Evolutionary conservation across 35 echinoderm and acorn worm species (phyloP).

Genomic region (Patiria miniata): DNA sequence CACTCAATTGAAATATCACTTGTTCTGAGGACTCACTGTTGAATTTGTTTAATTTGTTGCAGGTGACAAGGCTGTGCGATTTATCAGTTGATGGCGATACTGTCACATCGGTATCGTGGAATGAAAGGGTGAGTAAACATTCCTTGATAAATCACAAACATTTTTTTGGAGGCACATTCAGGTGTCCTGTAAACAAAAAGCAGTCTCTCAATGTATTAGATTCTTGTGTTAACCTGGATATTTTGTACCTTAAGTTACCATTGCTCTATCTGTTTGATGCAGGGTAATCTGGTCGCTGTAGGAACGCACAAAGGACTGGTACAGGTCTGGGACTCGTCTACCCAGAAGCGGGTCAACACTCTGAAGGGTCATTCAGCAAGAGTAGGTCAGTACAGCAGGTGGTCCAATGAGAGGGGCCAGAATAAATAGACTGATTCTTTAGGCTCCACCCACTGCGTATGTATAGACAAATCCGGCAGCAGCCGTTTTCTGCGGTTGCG

Average conservation of each 20-base stretch:
- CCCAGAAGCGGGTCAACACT: conserved; percentile 82
- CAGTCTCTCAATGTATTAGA: too few relatives aligned
- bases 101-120: conserved; percentile 98
- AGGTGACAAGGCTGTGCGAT: conserved; percentile 98
- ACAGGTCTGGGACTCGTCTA: conserved; percentile 91
- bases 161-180: too few relatives aligned
- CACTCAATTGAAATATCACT: background rate
- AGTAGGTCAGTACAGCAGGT: conserved; percentile 96
- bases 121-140: conserved; percentile 78
- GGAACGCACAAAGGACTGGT: conserved; percentile 98
- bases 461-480: too few relatives aligned
- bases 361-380: conserved; percentile 96
- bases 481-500: too few relatives aligned
- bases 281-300: conserved; percentile 95
- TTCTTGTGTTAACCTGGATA: too few relatives aligned
- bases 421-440: too few relatives aligned
- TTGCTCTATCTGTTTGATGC: background rate
- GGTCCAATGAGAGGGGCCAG: background rate
- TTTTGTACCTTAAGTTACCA: too few relatives aligned
- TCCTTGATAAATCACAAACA: too few relatives aligned
- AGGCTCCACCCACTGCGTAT: too few relatives aligned
- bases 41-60: conserved; percentile 20
- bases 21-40: background rate
- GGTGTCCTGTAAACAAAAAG: too few relatives aligned
- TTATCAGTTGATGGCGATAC: conserved; percentile 89